Conservation (phyloP, 2,888 invertebrate genomes). For the Acrobeloides nanus region DNA sequence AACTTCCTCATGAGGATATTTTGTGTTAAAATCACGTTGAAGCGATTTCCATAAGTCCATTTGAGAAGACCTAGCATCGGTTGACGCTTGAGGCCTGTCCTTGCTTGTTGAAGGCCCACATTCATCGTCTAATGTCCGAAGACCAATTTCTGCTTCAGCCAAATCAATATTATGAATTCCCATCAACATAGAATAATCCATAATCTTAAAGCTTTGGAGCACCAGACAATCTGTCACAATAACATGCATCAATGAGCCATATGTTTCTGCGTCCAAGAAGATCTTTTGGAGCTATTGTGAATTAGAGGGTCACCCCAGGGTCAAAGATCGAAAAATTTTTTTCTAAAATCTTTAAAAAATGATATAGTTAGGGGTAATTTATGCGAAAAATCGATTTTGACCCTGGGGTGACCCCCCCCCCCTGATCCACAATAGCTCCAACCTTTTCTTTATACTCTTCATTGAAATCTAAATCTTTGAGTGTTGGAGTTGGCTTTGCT, state of each 20-base stretch:
- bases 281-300: too few species aligned
- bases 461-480: slow-evolving; percentile 95
- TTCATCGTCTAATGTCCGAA: too few species aligned
- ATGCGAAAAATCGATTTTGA: too few species aligned
- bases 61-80: too few species aligned
- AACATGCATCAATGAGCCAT: slow-evolving; percentile 86
- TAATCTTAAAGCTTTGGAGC: slow-evolving; percentile 65
- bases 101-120: background rate
- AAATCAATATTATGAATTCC: slow-evolving; percentile 94
- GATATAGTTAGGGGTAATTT: too few species aligned
- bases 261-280: slow-evolving; percentile 87
- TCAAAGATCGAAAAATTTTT: too few species aligned
- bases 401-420: too few species aligned
- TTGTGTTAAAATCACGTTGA: slow-evolving; percentile 29
- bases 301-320: too few species aligned
- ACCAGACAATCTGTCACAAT: slow-evolving; percentile 94
- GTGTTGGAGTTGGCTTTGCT: slow-evolving; percentile 82
- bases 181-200: slow-evolving; percentile 96
- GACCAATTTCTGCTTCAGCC: slow-evolving; percentile 56
- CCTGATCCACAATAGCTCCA: too few species aligned
- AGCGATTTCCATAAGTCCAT: slow-evolving; percentile 31
- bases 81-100: too few species aligned
- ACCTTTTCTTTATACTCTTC: too few species aligned
- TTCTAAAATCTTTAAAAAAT: too few species aligned
- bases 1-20: slow-evolving; percentile 63